Percentiles rank a stretch among this genome's conserved stretches.
phyloP scores from a whole-genome alignment of 2,797 vertebrate genomes.

The Onychomys leucogaster region DNA sequence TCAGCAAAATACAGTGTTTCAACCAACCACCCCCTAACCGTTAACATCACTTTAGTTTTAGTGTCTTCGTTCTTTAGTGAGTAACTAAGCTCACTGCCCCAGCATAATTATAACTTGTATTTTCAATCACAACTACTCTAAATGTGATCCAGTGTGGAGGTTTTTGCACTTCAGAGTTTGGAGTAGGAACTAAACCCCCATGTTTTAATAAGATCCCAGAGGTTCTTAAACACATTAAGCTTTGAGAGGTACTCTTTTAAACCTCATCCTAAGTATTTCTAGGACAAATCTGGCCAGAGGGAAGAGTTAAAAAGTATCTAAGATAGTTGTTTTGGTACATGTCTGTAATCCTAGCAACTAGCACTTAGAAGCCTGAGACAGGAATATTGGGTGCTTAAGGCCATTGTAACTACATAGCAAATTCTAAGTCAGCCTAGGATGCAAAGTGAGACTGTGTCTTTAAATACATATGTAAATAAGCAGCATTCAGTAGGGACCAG shows the following conservation, averaged over 20 bases:
- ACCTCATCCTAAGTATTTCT: neutral
- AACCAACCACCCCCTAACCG: too few relatives aligned
- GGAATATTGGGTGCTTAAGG: neutral
- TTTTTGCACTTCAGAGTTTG: neutral
- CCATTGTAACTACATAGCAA: neutral
- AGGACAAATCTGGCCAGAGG: neutral
- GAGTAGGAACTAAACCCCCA: neutral
- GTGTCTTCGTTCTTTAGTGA: neutral
- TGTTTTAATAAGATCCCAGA: neutral
- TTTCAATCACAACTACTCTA: neutral
- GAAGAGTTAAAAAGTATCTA: neutral
- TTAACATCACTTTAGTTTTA: neutral
- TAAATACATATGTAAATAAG: neutral
- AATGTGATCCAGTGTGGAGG: neutral
- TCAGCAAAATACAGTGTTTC: neutral
- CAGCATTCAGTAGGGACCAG: neutral
- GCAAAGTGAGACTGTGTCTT: neutral
- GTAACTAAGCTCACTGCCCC: neutral
- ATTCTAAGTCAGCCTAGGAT: neutral
- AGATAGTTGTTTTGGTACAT: too few relatives aligned
- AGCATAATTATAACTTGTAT: neutral
- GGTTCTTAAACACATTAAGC: neutral
- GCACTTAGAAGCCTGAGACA: neutral
- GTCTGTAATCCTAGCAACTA: neutral
- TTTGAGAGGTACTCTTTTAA: neutral